These are phyloP conservation scores for Rhynchotus rufescens DNA, from an alignment of 2,797 vertebrate genomes.

Conservation along the genomic window DNA sequence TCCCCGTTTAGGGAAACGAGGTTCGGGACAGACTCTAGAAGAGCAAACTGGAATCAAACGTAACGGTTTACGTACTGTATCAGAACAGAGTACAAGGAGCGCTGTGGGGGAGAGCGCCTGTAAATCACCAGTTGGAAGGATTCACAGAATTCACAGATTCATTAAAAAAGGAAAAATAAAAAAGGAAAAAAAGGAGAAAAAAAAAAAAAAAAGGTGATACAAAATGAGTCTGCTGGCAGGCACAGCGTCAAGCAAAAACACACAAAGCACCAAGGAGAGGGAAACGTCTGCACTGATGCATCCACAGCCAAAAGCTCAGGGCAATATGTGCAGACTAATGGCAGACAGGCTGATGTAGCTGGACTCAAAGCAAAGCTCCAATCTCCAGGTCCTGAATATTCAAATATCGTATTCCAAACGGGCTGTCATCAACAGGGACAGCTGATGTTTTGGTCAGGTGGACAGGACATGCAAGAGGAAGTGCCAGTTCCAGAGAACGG, in stretches of 20 bases:
- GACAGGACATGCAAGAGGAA: neutral
- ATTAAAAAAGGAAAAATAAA: neutral
- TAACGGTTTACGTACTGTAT: neutral
- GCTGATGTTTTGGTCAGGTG: neutral
- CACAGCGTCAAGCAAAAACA: constrained; percentile 6
- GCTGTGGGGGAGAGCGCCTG: neutral
- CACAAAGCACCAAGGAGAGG: neutral
- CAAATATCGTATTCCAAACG: neutral
- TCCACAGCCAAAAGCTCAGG: neutral
- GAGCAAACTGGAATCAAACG: neutral
- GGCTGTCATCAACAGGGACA: neutral
- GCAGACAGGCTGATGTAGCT: neutral
- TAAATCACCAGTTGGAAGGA: neutral
- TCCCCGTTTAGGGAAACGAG: neutral
- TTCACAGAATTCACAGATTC: neutral
- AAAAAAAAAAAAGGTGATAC: neutral
- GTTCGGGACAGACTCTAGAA: neutral
- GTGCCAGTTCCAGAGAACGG: neutral
- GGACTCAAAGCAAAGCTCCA: neutral
- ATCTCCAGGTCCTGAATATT: neutral
- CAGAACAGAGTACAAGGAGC: neutral
- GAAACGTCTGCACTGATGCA: neutral
- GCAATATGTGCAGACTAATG: neutral
- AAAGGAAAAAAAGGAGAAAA: neutral
- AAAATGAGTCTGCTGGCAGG: neutral